Evolutionary conservation across 2,113 vertebrate genomes (phyloP).

Genomic region (Pseudonaja textilis): DNA sequence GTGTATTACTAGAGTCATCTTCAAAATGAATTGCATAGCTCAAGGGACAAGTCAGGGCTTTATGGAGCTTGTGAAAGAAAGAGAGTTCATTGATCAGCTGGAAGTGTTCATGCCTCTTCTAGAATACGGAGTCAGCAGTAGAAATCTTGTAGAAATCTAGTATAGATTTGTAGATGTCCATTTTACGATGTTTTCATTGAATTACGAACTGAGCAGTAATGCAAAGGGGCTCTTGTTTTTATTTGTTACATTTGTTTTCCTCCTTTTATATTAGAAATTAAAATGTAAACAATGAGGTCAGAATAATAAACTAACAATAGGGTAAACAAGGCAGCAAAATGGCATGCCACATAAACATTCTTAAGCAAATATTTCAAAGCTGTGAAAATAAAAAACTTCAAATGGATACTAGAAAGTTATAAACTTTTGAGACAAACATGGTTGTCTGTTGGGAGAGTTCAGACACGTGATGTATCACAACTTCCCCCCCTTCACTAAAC

Average conservation of each 20-base stretch:
- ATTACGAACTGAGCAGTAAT: slow-evolving; percentile 15
- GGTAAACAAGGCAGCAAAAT: not conserved
- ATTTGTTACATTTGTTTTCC: not conserved
- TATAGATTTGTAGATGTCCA: slow-evolving; percentile 10
- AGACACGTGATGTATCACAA: too few species aligned
- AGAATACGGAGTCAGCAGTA: not conserved
- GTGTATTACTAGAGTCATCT: not conserved
- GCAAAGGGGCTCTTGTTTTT: slow-evolving; percentile 21
- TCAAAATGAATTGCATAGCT: not conserved
- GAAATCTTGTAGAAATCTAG: not conserved
- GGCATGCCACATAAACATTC: not conserved
- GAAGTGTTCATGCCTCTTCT: not conserved
- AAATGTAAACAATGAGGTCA: not conserved
- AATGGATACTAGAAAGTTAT: not conserved
- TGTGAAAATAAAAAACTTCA: not conserved
- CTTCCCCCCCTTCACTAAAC: too few species aligned
- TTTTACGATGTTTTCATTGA: slow-evolving; percentile 39
- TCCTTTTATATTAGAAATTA: not conserved
- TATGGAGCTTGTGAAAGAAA: not conserved
- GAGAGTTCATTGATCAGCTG: not conserved
- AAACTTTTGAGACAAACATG: not conserved
- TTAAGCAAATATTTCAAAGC: not conserved
- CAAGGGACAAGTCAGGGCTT: not conserved
- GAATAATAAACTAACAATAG: not conserved
- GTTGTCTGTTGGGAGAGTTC: not conserved